Evolutionary conservation across 1,140 invertebrate species (phyloP).

Genomic region (Anoplophora glabripennis): DNA sequence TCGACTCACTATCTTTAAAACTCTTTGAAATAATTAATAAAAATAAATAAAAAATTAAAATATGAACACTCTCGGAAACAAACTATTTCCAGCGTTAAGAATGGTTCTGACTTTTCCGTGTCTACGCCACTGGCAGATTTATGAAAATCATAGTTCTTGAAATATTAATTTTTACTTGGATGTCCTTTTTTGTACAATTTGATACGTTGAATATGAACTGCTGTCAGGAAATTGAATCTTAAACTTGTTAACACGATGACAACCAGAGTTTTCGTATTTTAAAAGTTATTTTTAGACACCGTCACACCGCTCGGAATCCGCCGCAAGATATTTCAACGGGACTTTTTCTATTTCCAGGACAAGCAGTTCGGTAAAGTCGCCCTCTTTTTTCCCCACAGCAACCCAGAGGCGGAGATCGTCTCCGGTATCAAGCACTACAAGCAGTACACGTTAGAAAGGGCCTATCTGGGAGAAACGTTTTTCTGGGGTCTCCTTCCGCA

Average conservation of each 20-base stretch:
- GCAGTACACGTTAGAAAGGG: slow-evolving; percentile 74
- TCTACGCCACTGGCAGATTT: too few species aligned
- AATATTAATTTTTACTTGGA: too few species aligned
- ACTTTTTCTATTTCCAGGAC: slow-evolving; percentile 60
- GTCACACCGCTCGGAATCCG: slow-evolving; percentile 1
- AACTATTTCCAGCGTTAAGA: too few species aligned
- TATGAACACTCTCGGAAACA: too few species aligned
- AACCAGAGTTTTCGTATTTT: not conserved
- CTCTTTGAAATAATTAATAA: too few species aligned
- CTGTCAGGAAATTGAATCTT: not conserved
- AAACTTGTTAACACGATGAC: too few species aligned
- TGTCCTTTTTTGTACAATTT: too few species aligned
- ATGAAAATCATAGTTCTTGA: too few species aligned
- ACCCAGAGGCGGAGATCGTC: slow-evolving; percentile 71
- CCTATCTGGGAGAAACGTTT: slow-evolving; percentile 85
- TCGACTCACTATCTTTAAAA: too few species aligned
- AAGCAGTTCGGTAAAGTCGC: slow-evolving; percentile 88
- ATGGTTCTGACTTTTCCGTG: too few species aligned
- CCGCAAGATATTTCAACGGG: slow-evolving; percentile 1
- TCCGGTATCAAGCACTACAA: slow-evolving; percentile 83
- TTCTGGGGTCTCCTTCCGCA: slow-evolving; percentile 91
- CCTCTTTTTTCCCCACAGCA: slow-evolving; percentile 77
- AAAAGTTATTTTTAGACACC: not conserved
- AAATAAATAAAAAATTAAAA: too few species aligned
- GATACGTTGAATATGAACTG: not conserved